These are phyloP conservation scores for Elanoides forficatus DNA, from an alignment of 2,113 vertebrate species.

Conservation along the genomic window DNA sequence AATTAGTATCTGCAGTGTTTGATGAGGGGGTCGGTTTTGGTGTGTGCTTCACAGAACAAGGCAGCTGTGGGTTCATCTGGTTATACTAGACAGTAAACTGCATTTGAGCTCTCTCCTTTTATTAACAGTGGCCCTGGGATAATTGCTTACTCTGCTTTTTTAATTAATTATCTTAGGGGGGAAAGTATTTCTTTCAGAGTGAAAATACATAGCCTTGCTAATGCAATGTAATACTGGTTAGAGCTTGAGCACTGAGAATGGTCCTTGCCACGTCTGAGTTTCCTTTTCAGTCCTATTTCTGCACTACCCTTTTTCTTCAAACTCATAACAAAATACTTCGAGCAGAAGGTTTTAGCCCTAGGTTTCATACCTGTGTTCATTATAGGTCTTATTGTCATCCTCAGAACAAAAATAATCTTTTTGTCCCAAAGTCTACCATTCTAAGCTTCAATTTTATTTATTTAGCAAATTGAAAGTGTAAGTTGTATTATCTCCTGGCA, in stretches of 20 bases:
- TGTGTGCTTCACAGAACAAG: background rate
- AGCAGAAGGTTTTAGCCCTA: background rate
- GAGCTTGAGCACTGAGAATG: background rate
- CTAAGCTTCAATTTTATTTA: background rate
- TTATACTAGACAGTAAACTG: background rate
- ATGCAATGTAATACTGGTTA: too few relatives aligned
- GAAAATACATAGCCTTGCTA: background rate
- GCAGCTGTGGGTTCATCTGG: background rate
- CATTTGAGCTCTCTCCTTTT: background rate
- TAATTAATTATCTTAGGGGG: background rate
- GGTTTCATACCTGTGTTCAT: background rate
- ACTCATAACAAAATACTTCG: background rate
- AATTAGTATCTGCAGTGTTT: background rate
- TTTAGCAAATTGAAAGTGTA: background rate
- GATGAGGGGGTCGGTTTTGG: background rate
- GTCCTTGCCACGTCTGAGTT: background rate
- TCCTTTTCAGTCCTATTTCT: background rate
- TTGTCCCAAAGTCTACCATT: background rate
- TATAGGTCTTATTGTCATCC: background rate
- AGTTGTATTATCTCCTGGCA: background rate
- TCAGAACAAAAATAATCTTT: background rate
- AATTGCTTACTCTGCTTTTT: background rate
- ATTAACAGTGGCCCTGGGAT: background rate
- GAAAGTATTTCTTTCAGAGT: background rate
- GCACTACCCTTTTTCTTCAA: background rate